Base-by-base conservation (phyloP, 1,140 invertebrate species). In the Rhagoletis pomonella region DNA sequence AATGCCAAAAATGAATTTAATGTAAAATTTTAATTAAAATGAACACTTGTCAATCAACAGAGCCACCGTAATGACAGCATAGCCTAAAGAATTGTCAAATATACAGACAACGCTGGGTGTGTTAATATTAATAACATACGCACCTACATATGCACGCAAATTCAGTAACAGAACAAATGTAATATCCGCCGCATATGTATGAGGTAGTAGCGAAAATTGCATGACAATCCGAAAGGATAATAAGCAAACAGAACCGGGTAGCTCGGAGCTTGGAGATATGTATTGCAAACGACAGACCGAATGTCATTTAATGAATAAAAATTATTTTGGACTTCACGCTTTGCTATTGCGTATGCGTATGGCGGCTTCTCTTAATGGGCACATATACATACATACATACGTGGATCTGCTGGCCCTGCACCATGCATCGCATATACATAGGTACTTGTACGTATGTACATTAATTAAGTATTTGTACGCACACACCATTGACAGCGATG, bases 401-500 rank as follows among this genome's bases (percentile, higher is more conserved):
- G 17, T 6, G 44, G 14, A 47, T 50, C 9, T 55, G 73, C 73
- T 81, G 7, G 58, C 19, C 29, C 12, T 47, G 29, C 58, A 4
- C 29, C 39, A 42, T 60, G 55, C 58, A 85, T 29, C 29, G 50
- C 58, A 85, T n/a, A n/a, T n/a, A n/a, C n/a, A n/a, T n/a, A n/a
- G n/a, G n/a, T n/a, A n/a, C n/a, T n/a, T n/a, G n/a, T n/a, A n/a
- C n/a, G n/a, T n/a, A n/a, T 85, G 84, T 44, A 29, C 62, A 58
- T 60, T 85, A 85, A 85, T 85, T 85, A 60, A 85, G 84, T 44
- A 85, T 85, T 62, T 85, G 84, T n/a, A 85, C 84, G 58, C 84
- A 85, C 39, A 42, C 29, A 85, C 19, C 60, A 17, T 9, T 7
- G 19, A 81, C n/a, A 81, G 55, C 1, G 12, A 81, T 6, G 17